Evolutionary conservation across 2,113 vertebrate species (phyloP).

Genomic region (Rattus rattus): DNA sequence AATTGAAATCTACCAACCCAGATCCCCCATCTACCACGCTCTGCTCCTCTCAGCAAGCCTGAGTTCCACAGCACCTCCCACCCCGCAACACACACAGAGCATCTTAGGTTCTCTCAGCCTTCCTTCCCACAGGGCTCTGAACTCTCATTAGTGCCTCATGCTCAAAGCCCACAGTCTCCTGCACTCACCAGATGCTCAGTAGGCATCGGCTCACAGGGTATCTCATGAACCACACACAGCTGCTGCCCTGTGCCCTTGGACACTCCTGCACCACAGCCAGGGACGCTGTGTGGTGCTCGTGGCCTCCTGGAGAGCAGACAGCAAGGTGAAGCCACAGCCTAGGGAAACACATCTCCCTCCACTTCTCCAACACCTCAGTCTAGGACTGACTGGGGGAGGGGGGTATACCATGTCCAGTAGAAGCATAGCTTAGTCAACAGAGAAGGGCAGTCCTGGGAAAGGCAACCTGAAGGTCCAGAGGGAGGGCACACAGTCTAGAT

Average conservation of each 20-base stretch:
- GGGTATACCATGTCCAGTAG: not conserved
- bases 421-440: not conserved
- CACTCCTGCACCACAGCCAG: no score
- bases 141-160: not conserved
- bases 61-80: not conserved
- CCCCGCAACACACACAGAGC: no score
- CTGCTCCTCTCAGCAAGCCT: not conserved
- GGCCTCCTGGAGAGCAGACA: not conserved
- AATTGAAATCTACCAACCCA: not conserved
- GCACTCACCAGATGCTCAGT: not conserved
- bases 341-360: not conserved
- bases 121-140: not conserved
- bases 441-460: not conserved
- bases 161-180: not conserved
- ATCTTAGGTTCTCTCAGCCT: not conserved
- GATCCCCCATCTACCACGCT: not conserved
- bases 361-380: no score
- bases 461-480: not conserved
- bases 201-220: not conserved
- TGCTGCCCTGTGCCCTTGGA: not conserved
- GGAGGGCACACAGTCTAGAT: not conserved
- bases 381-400: no score
- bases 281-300: not conserved
- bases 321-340: not conserved
- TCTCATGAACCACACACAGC: not conserved